Evolutionary conservation across 2,113 vertebrate genomes (phyloP).

Genomic region (Galbula dea): DNA sequence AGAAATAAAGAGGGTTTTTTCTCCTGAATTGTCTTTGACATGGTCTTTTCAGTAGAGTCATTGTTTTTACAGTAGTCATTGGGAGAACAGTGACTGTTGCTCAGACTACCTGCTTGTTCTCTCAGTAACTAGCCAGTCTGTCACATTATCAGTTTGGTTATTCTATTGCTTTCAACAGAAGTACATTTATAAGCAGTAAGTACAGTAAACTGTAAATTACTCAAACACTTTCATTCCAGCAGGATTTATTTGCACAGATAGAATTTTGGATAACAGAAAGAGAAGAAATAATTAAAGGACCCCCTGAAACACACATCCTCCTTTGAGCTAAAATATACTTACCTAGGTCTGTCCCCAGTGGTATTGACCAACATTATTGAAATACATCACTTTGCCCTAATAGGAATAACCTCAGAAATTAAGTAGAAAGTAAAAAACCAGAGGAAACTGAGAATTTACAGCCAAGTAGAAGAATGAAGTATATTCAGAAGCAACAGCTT

Average conservation of each 20-base stretch:
- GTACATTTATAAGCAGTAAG: neutral
- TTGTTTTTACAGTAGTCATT: neutral
- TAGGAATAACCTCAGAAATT: neutral
- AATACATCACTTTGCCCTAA: neutral
- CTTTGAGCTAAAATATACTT: neutral
- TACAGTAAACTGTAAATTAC: neutral
- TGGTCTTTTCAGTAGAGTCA: neutral
- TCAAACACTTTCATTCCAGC: neutral
- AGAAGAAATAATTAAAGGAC: slow-evolving; percentile 7
- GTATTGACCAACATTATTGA: neutral
- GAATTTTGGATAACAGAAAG: neutral
- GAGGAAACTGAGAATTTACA: neutral
- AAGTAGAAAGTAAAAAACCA: neutral
- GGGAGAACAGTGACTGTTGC: neutral
- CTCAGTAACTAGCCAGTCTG: neutral
- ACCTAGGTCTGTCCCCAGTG: neutral
- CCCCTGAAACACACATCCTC: neutral
- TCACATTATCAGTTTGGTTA: neutral
- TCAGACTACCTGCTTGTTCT: neutral
- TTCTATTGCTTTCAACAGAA: neutral
- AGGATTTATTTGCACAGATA: neutral
- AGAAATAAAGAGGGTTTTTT: neutral
- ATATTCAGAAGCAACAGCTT: neutral
- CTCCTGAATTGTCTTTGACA: neutral
- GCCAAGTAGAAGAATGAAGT: neutral